These are phyloP conservation scores for Zalophus californianus DNA, from an alignment of 2,797 vertebrate species.

Conservation along the genomic window DNA sequence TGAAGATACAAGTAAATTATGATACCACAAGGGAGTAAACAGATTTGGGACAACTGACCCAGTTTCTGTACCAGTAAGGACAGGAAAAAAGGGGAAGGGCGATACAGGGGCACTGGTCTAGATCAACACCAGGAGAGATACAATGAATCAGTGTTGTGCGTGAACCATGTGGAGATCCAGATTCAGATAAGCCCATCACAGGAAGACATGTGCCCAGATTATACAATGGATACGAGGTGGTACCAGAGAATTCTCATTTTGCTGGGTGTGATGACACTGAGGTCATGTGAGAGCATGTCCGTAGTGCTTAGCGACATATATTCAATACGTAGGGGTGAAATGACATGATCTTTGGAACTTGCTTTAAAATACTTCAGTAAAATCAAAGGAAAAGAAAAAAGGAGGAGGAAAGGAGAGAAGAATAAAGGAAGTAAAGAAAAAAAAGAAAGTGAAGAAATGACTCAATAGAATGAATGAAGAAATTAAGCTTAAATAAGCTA, in stretches of 20 bases:
- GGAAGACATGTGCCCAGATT: background rate
- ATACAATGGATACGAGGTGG: background rate
- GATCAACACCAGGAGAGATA: background rate
- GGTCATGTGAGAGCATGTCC: background rate
- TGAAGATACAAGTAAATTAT: background rate
- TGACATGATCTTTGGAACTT: background rate
- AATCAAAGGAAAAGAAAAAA: background rate
- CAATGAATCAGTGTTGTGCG: background rate
- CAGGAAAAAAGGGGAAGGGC: background rate
- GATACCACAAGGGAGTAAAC: background rate
- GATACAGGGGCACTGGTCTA: background rate
- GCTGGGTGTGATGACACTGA: background rate
- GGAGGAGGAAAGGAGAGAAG: background rate
- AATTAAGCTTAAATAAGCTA: background rate
- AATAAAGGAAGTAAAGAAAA: background rate
- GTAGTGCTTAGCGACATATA: background rate
- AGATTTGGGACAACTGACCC: background rate
- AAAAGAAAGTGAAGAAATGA: background rate
- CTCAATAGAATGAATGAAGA: background rate
- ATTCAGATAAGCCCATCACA: background rate
- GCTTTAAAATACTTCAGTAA: conserved; percentile 43
- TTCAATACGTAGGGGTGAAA: background rate
- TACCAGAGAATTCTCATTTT: background rate
- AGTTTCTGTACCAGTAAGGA: background rate
- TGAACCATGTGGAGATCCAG: background rate